These are phyloP conservation scores for Tetranychus cinnabarinus DNA, from an alignment of 1,140 invertebrate genomes.

Conservation along the genomic window DNA sequence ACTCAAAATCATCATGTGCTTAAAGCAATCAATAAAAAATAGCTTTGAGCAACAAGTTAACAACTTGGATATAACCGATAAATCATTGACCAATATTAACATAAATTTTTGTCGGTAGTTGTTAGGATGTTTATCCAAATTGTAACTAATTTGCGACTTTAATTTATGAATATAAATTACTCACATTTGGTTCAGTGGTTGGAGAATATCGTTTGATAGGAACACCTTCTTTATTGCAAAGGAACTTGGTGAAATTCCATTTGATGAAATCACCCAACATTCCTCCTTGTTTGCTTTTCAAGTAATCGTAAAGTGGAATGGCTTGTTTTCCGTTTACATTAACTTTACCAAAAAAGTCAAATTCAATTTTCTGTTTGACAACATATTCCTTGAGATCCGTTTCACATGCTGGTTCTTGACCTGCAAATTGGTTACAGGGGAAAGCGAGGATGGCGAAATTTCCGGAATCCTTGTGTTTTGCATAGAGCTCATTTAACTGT, in stretches of 20 bases:
- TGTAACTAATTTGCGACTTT: too few relatives aligned
- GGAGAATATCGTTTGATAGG: slow-evolving; percentile 58
- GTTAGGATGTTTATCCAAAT: too few relatives aligned
- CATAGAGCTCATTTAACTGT: slow-evolving; percentile 42
- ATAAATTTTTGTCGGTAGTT: too few relatives aligned
- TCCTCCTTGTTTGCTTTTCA: slow-evolving; percentile 44
- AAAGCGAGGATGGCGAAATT: slow-evolving; percentile 52
- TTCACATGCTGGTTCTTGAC: slow-evolving; percentile 45
- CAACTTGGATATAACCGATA: too few relatives aligned
- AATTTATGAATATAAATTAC: too few relatives aligned
- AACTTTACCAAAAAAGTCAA: slow-evolving; percentile 9
- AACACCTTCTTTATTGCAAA: slow-evolving; percentile 60
- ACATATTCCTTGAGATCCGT: slow-evolving; percentile 48
- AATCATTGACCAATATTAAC: too few relatives aligned
- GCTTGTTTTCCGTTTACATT: slow-evolving; percentile 63
- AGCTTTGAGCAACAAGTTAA: too few relatives aligned
- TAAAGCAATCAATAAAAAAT: too few relatives aligned
- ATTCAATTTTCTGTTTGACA: slow-evolving; percentile 22
- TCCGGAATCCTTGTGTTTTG: slow-evolving; percentile 33
- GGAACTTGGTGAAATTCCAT: slow-evolving; percentile 94
- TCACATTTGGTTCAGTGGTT: slow-evolving; percentile 33
- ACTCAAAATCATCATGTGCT: too few relatives aligned
- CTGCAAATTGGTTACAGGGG: slow-evolving; percentile 69
- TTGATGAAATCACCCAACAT: slow-evolving; percentile 37
- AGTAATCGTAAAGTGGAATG: slow-evolving; percentile 57